Percentiles rank a stretch among this genome's conserved stretches.
phyloP scores from a whole-genome alignment of 2,888 invertebrate species.

The Tachina lurida region DNA sequence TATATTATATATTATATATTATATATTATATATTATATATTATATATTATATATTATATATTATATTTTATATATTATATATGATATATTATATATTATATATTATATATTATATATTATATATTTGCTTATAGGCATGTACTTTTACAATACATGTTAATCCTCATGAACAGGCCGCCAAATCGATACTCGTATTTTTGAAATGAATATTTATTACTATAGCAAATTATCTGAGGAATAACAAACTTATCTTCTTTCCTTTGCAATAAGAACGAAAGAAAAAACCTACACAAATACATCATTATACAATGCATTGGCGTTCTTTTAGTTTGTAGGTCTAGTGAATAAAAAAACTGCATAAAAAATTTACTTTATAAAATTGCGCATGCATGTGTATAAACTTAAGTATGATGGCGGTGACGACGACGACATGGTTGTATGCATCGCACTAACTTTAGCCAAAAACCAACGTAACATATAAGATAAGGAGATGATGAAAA shows the following conservation, averaged over 20 bases:
- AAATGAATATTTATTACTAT: no score
- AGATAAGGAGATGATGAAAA: constrained; percentile 13
- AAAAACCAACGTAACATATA: constrained; percentile 36
- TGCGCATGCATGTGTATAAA: constrained; percentile 10
- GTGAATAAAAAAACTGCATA: constrained; percentile 35
- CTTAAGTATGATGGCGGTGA: constrained; percentile 27
- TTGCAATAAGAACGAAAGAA: neutral
- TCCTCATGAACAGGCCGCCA: no score
- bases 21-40: no score
- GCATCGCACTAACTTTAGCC: constrained; percentile 32
- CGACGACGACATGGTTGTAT: constrained; percentile 30
- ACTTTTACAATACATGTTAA: no score
- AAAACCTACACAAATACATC: constrained; percentile 18
- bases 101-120: no score
- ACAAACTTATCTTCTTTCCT: neutral
- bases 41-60: no score
- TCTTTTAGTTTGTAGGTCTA: constrained; percentile 48
- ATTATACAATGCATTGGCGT: neutral
- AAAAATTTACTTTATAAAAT: constrained; percentile 52
- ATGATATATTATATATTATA: no score
- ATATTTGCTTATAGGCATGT: no score
- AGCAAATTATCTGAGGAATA: neutral
- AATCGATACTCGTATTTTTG: no score
- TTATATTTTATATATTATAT: no score
- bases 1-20: no score